Conservation (phyloP, 2,888 invertebrate genomes). For the Polyploca ridens region DNA sequence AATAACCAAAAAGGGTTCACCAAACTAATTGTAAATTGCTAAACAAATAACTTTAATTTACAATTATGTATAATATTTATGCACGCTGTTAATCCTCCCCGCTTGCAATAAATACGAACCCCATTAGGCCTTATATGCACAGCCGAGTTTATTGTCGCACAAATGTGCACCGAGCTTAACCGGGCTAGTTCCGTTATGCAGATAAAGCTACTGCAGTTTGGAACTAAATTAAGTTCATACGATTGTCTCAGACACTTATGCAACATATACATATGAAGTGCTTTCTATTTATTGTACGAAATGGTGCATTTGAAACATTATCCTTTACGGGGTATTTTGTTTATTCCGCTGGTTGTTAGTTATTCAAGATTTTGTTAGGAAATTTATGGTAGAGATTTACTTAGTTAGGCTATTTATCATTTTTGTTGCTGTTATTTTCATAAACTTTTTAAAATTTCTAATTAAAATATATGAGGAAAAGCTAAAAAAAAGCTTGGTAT, state of each 20-base stretch:
- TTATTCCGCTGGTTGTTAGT: background rate
- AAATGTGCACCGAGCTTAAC: conserved; percentile 47
- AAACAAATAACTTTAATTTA: background rate
- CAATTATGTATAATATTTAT: background rate
- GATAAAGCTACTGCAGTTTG: conserved; percentile 51
- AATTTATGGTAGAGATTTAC: too few species aligned
- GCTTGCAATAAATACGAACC: conserved; percentile 17
- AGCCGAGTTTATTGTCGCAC: conserved; percentile 35
- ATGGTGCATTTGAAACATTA: background rate
- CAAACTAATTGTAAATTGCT: background rate
- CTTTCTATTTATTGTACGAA: conserved; percentile 14
- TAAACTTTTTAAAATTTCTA: too few species aligned
- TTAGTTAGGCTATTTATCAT: too few species aligned
- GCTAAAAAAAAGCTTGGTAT: too few species aligned
- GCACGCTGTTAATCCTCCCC: conserved; percentile 12
- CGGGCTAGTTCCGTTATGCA: conserved; percentile 48
- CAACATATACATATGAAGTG: conserved; percentile 20
- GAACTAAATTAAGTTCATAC: conserved; percentile 56
- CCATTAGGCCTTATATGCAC: conserved; percentile 19
- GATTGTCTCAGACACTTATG: conserved; percentile 40
- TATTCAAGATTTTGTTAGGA: background rate
- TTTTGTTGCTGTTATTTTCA: too few species aligned
- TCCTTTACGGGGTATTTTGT: background rate
- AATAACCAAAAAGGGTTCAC: too few species aligned
- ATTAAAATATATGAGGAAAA: too few species aligned